Evolutionary conservation across 2,888 invertebrate species (phyloP).

Genomic region (Sericinus montela): DNA sequence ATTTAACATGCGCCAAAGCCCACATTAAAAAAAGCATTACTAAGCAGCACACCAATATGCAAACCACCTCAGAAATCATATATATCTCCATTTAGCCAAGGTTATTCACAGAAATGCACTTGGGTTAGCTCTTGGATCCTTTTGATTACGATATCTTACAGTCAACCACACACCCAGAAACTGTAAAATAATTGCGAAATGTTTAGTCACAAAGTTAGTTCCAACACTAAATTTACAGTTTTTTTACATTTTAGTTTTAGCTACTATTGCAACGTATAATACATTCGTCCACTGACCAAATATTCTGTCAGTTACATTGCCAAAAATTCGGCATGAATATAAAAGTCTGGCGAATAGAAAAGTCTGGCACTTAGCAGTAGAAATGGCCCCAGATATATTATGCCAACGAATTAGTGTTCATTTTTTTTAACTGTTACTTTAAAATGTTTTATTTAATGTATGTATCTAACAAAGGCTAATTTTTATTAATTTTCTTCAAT

Average conservation of each 20-base stretch:
- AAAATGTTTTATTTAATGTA: too few relatives aligned
- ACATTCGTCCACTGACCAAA: too few relatives aligned
- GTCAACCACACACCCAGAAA: conserved; percentile 98
- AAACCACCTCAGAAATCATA: conserved; percentile 65
- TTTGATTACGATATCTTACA: conserved; percentile 98
- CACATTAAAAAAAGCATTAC: conserved; percentile 31
- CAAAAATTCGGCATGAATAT: too few relatives aligned
- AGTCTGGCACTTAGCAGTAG: too few relatives aligned
- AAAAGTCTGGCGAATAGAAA: too few relatives aligned
- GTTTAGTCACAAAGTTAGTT: conserved; percentile 57
- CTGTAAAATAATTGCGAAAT: conserved; percentile 80
- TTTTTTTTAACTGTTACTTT: too few relatives aligned
- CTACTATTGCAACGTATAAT: too few relatives aligned
- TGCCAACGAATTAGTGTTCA: too few relatives aligned
- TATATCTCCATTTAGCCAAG: conserved; percentile 51
- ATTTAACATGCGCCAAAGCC: conserved; percentile 6
- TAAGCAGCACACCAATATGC: conserved; percentile 33
- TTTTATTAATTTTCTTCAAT: too few relatives aligned
- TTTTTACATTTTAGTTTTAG: background rate
- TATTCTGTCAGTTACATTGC: too few relatives aligned
- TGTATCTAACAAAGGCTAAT: too few relatives aligned
- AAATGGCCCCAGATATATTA: too few relatives aligned
- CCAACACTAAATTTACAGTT: conserved; percentile 25
- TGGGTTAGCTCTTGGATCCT: conserved; percentile 97
- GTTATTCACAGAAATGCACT: conserved; percentile 96